Base-by-base conservation (phyloP, 2,888 invertebrate species). In the Halocaridina rubra region DNA sequence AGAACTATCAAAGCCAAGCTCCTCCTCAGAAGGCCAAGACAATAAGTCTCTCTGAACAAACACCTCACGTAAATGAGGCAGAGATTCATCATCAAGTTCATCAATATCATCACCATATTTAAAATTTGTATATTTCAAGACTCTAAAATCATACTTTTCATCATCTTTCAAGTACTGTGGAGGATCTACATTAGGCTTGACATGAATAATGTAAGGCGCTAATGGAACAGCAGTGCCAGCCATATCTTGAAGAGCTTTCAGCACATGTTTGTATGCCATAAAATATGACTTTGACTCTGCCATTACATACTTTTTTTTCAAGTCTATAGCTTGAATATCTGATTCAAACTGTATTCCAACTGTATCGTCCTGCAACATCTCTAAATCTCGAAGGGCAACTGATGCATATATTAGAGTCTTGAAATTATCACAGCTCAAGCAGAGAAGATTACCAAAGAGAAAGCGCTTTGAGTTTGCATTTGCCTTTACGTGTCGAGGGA, bases 1-100 rank as follows among this genome's bases (percentile, higher is more conserved):
- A 0, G 94, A 93, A 5, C 91, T 90, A 90, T 96, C 95, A 2
- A 89, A 46, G 0, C 81, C 75, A 4, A 87, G 16, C 13, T 80
- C 72, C 8, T 10, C 13, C 27, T 16, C 24, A 2, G 79, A 64
- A 27, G 87, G 87, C 87, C 87, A 87, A 8, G 8, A 1, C 32
- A 10, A 13, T 3, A 82, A 19, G 0, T 24, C 39, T 1, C n/a
- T 16, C 3, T 24, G 29, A 16, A 79, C 22, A 2, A 81, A 22
- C 19, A 88, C 72, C 3, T 64, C 32, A 10, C 22, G 24, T 10
- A 85, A 61, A 3, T 79, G 46, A 22, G 1, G 13, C 8, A 22
- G 27, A 3, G 24, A 13, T 8, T 61, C 59, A 24, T 74, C 74
- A 2, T 32, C 24, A 59, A 24, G 61, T 39, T 74, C 61, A 32